Conservation (phyloP, 2,113 vertebrate species). For the Anarrhichthys ocellatus region DNA sequence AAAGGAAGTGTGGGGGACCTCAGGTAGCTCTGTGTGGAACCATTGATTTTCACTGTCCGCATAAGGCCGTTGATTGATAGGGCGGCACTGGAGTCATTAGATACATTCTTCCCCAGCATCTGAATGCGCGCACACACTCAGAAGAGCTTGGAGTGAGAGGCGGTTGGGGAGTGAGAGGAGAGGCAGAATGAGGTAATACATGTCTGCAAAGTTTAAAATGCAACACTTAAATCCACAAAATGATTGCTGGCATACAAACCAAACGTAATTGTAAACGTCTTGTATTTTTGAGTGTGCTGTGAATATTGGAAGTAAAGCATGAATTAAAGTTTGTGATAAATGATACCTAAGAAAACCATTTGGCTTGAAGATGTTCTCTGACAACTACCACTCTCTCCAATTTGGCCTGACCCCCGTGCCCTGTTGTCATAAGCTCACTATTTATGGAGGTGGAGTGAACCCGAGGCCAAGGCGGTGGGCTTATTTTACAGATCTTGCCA, state of each 20-base stretch:
- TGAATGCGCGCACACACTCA: conserved; percentile 53
- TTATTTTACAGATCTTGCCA: conserved; percentile 80
- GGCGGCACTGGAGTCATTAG: conserved; percentile 69
- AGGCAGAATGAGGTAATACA: conserved; percentile 2
- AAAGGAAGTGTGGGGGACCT: conserved; percentile 83
- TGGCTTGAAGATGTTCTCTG: conserved; percentile 41
- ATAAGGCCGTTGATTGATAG: conserved; percentile 76
- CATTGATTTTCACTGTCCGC: conserved; percentile 81
- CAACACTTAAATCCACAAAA: conserved; percentile 23
- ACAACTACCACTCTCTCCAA: neutral
- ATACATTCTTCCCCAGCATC: conserved; percentile 63
- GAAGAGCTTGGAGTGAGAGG: neutral
- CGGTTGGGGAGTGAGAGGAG: neutral
- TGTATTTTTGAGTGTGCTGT: neutral
- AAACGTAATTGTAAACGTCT: neutral
- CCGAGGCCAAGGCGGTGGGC: conserved; percentile 60
- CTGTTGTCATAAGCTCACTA: conserved; percentile 59
- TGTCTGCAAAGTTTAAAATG: conserved; percentile 32
- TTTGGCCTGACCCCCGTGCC: conserved; percentile 34
- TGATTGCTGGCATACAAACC: neutral
- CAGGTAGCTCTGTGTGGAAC: conserved; percentile 77
- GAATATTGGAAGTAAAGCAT: conserved; percentile 2
- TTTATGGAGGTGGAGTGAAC: conserved; percentile 75
- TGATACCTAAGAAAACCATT: conserved; percentile 13
- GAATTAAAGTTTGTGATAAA: conserved; percentile 3